These are phyloP conservation scores for Pycnomerus fuliginosus DNA, from an alignment of 2,888 invertebrate genomes.

Conservation along the genomic window DNA sequence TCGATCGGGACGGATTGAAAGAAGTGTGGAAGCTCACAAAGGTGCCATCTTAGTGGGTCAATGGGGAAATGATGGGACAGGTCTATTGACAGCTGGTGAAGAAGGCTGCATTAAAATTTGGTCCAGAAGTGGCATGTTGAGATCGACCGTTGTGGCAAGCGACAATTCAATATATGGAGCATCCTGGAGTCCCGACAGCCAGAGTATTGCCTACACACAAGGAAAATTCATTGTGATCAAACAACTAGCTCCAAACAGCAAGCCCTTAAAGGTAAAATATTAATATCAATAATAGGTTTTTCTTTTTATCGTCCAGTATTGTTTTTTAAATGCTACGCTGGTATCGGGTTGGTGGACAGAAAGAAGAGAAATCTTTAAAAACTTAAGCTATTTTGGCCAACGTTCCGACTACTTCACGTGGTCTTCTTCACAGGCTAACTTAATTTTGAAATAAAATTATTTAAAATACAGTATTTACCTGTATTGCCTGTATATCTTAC, in stretches of 20 bases:
- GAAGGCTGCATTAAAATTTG: slow-evolving; percentile 96
- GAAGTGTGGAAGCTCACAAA: slow-evolving; percentile 88
- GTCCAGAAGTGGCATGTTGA: slow-evolving; percentile 92
- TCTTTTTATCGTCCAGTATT: too few relatives aligned
- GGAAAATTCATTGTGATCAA: slow-evolving; percentile 68
- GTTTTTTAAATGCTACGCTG: too few relatives aligned
- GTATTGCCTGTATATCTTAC: too few relatives aligned
- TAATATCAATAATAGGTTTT: too few relatives aligned
- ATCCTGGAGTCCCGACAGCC: slow-evolving; percentile 77
- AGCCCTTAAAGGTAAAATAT: slow-evolving; percentile 63
- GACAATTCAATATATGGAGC: slow-evolving; percentile 81
- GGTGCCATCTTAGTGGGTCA: slow-evolving; percentile 86
- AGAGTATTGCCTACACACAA: slow-evolving; percentile 68
- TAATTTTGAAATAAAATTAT: too few relatives aligned
- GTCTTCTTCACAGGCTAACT: too few relatives aligned
- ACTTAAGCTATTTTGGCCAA: too few relatives aligned
- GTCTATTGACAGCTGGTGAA: slow-evolving; percentile 95
- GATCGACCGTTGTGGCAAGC: slow-evolving; percentile 83
- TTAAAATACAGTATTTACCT: too few relatives aligned
- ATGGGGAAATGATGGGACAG: slow-evolving; percentile 95
- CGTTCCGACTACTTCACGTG: too few relatives aligned
- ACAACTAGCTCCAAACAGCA: slow-evolving; percentile 72
- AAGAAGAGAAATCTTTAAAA: too few relatives aligned
- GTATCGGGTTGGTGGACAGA: too few relatives aligned
- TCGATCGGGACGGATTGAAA: slow-evolving; percentile 88